Evolutionary conservation across 2,797 vertebrate genomes (phyloP), one percentile per base, ranked within the genome.

Genomic region (Rhynchonycteris naso): DNA sequence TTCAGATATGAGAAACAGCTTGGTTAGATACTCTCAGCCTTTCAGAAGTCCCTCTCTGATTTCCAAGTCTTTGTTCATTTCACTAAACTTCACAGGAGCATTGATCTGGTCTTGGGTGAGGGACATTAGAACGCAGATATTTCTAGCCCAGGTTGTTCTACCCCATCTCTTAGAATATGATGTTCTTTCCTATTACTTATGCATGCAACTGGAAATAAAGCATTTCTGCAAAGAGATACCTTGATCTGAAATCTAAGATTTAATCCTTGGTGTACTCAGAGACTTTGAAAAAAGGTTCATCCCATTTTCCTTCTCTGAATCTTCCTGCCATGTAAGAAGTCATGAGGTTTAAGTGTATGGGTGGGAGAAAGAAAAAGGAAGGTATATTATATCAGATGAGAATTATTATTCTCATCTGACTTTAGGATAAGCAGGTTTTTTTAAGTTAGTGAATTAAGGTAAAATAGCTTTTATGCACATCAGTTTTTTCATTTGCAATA

Each of bases 181-280:
- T 47, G 21, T 71, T 33, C 75, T 47, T 94, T 79, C 13, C 59
- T 66, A 3, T 59, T 92, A 22, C 61, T 85, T 52, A 33, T 13
- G 14, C 43, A 28, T 79, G 54, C 24, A 13, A 43, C 10, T 66
- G 16, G 75, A 90, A 90, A 54, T 88, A 72, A 75, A 81, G 19
- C 72, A 71, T 95, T 97, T 84, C 35, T 71, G 30, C 16, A 78
- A 65, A 76, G 59, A 11, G n/a, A 69, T 54, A 28, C 5, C 58
- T 47, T 33, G 69, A 43, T 71, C 88, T 91, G 66, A 93, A 80
- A 38, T 79, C 18, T 76, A 59, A 90, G 74, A 74, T 86, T 68
- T 95, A 88, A 28, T 94, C 33, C 28, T 88, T 93, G 38, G 16
- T 84, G 16, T 88, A 54, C 43, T 11, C 5, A 47, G 74, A 68